Conservation (phyloP, 2,888 invertebrate genomes). For the Tipula lateralis region DNA sequence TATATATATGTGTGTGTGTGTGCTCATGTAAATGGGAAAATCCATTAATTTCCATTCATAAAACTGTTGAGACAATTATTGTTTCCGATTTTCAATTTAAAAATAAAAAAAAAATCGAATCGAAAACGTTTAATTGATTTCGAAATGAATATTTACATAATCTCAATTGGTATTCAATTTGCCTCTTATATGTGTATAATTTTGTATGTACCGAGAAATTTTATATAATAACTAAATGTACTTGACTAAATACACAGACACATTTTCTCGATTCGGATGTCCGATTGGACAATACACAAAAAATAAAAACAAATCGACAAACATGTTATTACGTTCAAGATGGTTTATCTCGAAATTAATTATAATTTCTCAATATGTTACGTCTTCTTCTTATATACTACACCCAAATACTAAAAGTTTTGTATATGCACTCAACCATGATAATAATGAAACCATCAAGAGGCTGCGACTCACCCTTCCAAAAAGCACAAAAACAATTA, state of each 20-base stretch:
- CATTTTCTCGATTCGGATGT: not conserved
- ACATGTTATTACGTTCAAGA: not conserved
- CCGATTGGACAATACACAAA: not conserved
- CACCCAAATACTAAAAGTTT: not conserved
- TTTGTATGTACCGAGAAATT: not conserved
- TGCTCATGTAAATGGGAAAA: not conserved
- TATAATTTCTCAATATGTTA: not conserved
- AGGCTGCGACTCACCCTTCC: not conserved
- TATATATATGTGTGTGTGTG: not conserved
- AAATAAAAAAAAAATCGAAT: not conserved
- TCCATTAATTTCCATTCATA: conserved; percentile 4
- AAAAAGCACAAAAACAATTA: not conserved
- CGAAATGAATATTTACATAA: not conserved
- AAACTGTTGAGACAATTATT: conserved; percentile 19
- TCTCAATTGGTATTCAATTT: not conserved
- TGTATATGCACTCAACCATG: not conserved
- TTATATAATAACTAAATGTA: not conserved
- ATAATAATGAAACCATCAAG: not conserved
- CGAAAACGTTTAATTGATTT: conserved; percentile 1
- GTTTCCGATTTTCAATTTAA: conserved; percentile 15
- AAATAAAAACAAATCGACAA: not conserved
- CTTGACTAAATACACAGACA: not conserved
- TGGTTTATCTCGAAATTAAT: not conserved
- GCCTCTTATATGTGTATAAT: not conserved
- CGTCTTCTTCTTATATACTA: not conserved